A percentile compares a stretch with the other conserved stretches of the same genome.
Conservation (phyloP, 92 coral and sea anemone species). For the Ricordea florida region DNA sequence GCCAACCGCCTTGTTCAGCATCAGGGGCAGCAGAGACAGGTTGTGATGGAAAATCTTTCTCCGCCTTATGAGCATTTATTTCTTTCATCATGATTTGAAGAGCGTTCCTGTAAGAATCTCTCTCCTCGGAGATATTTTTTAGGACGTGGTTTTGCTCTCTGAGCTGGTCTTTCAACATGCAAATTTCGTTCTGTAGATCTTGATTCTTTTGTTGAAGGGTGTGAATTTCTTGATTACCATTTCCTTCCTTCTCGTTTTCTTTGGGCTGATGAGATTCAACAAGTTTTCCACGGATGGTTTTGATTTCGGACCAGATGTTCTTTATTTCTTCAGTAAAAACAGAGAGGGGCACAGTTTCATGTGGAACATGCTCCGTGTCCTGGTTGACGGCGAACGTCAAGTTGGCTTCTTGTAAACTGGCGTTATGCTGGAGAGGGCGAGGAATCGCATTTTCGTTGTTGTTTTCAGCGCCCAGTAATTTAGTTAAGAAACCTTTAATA, state of each 20-base stretch:
- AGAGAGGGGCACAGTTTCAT: background rate
- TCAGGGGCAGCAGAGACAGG: too few relatives aligned
- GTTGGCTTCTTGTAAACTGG: background rate
- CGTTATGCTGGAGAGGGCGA: background rate
- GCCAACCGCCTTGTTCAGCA: background rate
- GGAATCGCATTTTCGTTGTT: background rate
- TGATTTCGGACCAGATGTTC: background rate
- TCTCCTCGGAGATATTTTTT: background rate
- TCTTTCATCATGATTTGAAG: background rate
- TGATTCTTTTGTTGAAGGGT: too few relatives aligned
- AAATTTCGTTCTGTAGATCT: background rate
- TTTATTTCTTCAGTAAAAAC: background rate
- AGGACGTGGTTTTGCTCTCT: background rate
- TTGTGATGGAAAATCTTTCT: slow-evolving; percentile 2
- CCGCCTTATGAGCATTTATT: background rate
- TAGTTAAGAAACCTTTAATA: background rate
- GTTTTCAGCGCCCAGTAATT: background rate
- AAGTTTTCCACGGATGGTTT: background rate
- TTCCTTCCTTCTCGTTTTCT: background rate
- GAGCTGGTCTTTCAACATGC: background rate
- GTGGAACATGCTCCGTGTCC: background rate
- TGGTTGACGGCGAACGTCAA: background rate
- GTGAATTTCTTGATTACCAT: slow-evolving; percentile 2
- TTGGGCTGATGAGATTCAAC: background rate
- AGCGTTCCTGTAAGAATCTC: too few relatives aligned